Evolutionary conservation across 2,113 vertebrate genomes (phyloP).

Genomic region (Corythornis vintsioides): DNA sequence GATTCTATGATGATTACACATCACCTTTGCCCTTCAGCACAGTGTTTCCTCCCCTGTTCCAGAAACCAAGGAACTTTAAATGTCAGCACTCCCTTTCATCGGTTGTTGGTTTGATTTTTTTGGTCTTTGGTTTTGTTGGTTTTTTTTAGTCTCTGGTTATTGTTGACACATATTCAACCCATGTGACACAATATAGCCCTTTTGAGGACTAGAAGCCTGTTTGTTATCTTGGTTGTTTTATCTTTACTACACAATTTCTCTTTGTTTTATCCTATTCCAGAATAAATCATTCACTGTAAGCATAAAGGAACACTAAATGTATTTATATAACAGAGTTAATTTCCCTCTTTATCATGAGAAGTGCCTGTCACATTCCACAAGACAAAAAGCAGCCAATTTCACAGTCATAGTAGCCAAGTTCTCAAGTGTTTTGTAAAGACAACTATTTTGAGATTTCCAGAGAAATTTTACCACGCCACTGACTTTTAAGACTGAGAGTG

Average conservation of each 20-base stretch:
- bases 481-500: background rate
- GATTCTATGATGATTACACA: background rate
- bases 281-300: background rate
- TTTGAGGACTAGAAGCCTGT: background rate
- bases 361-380: background rate
- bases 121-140: too few relatives aligned
- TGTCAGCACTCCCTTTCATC: background rate
- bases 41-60: background rate
- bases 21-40: background rate
- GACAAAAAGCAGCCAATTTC: background rate
- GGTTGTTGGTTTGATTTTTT: too few relatives aligned
- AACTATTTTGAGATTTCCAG: background rate
- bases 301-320: background rate
- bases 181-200: accelerated
- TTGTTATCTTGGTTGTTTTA: background rate
- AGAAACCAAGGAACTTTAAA: background rate
- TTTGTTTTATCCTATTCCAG: background rate
- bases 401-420: background rate
- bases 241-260: background rate
- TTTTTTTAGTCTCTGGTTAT: background rate
- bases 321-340: background rate
- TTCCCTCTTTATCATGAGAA: background rate
- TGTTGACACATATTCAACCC: background rate
- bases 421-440: background rate
- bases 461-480: background rate